Evolutionary conservation across 30 jellyfish, hydroid and myxozoan species (phyloP), one percentile per base, ranked within the genome.

Genomic region (Hydractinia echinata): DNA sequence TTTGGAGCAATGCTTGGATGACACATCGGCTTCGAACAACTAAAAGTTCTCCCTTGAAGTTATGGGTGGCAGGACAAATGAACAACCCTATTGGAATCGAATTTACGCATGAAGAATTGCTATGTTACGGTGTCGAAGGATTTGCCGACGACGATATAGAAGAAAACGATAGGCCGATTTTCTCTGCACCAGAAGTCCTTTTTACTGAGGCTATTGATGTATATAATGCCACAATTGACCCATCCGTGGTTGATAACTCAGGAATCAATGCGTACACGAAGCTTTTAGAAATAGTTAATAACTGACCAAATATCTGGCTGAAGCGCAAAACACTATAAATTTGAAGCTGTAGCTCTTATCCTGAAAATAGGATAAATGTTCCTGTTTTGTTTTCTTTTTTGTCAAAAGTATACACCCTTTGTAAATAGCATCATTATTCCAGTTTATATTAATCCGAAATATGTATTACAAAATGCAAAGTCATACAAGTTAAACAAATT

Each of bases 21-120:
- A 15, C 55, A 20, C 93, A 84, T 64, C 51, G 60, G 20, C n/a
- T 84, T 76, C 73, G 93, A n/a, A 84, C 93, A 14, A 66, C 67
- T 30, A 77, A 68, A 58, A 15, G 84, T 16, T 84, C 93, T 10
- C 93, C 88, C 21, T 15, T 84, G 60, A 64, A 68, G 50, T 39
- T 85, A 21, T 70, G 90, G 95, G 72, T 79, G 4, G 54, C 95
- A 19, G 95, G 95, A 16, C 94, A 84, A 76, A 16, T 84, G 84
- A 66, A 76, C n/a, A 76, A 84, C 67, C 94, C 84, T 11, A 73
- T 85, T 68, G 95, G 89, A 20, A 5, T 77, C 49, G 87, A 72
- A 39, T 56, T 55, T 16, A 70, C 30, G 80, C 76, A 53, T 5
- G 81, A 13, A 77, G 73, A 76, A 44, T 55, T 77, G 79, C 52